These are phyloP conservation scores for Lepidocyrtoides sp. DNA, from an alignment of 2,888 invertebrate genomes.

Conservation along the genomic window DNA sequence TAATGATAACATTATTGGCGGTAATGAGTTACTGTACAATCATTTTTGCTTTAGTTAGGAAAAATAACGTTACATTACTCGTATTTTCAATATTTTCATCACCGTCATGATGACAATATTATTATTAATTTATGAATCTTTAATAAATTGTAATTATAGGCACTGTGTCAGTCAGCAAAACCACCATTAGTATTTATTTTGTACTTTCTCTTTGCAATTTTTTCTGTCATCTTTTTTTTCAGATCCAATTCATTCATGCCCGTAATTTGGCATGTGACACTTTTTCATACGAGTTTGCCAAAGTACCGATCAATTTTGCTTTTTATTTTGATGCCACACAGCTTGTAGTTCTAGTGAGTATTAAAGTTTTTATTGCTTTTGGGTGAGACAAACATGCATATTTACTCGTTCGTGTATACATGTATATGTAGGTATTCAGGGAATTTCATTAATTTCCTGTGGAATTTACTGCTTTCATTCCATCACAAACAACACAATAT, in stretches of 20 bases:
- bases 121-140: not conserved
- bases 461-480: not conserved
- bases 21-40: not conserved
- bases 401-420: not conserved
- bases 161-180: not conserved
- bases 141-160: constrained; percentile 22
- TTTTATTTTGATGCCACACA: not conserved
- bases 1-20: not conserved
- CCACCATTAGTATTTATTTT: not conserved
- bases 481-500: not conserved
- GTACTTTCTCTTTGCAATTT: not conserved
- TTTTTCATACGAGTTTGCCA: constrained; percentile 23
- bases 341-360: not conserved
- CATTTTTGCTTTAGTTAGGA: not conserved
- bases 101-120: no score
- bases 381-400: no score
- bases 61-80: not conserved
- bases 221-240: not conserved
- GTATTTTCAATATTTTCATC: not conserved
- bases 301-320: not conserved
- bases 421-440: not conserved
- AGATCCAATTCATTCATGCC: not conserved
- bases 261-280: not conserved
- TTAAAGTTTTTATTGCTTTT: not conserved
- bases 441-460: constrained; percentile 44